Base-by-base conservation (phyloP, 2,113 vertebrate species). In the Ahaetulla prasina region DNA sequence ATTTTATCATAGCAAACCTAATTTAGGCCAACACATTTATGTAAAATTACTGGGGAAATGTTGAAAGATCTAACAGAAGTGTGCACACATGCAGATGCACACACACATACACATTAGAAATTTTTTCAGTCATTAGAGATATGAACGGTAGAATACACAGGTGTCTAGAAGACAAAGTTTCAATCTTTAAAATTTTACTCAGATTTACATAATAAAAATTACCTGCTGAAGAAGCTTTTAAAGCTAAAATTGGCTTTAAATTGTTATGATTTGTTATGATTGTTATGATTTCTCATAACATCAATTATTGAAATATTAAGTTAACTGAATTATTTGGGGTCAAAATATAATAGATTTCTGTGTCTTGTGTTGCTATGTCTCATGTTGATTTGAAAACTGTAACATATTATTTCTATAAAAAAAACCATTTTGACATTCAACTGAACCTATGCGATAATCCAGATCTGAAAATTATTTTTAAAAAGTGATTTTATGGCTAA, bases 61-160 rank as follows among this genome's bases (percentile, higher is more conserved):
- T 63, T 63, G 27, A 5, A 63, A 63, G 60, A 63, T 63, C 60
- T 63, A 27, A 12, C 60, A 30, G 60, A 63, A 30, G 60, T 63
- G 11, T 12, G 27, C 10, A 30, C 1, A 2, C 57, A 57, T 25
- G 55, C 23, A 3, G 1, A 6, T 0, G 3, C 1, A 3, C 3
- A 30, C 27, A 30, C 27, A 4, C 57, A 60, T 11, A 60, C 57
- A 63, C 1, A 3, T 30, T 30, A 30, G 27, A 63, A 12, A 11
- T 63, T 30, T 60, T 60, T 1, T 12, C 1, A 23, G 27, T 63
- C 57, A 30, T 63, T 63, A 63, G 3, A 30, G 27, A 4, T 63
- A 63, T 63, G 57, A 63, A 63, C 30, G 27, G 27, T 30, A 30
- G 27, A 63, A 30, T 63, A 63, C 30, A 63, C 10, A 30, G 57